Base-by-base conservation (phyloP, 1,140 invertebrate species). In the Nasonia vitripennis region DNA sequence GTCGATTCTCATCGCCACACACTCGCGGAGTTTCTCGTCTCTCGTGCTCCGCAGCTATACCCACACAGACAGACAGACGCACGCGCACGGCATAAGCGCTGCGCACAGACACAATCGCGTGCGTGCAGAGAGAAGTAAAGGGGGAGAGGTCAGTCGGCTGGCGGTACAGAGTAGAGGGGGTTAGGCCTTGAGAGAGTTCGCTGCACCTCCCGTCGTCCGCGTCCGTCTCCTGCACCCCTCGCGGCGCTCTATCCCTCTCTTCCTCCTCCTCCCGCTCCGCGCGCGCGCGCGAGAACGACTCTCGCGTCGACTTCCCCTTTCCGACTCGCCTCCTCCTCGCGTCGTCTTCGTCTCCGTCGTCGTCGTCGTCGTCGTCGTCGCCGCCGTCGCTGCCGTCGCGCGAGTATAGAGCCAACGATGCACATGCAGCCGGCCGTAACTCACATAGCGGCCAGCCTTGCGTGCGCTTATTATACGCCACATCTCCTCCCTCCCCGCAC, bases 101-200 rank as follows among this genome's bases (percentile, higher is more conserved):
- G 10, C 34, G 2, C 48, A 51, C 48, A 51, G 11, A 51, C 14
- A 51, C 20, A 75, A 34, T 34, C 34, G 83, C 48, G 62, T 67
- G 74, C 81, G 73, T 67, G 75, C 82, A 41, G 27, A 67, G 12
- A 67, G 48, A 73, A 37, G 77, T 51, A 85, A 78, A 84, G 78
- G 75, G 78, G 81, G 81, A 87, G 86, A 83, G 79, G 77, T 83
- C 81, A 83, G 74, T 62, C 74, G 23, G 34, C 71, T 75, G 79
- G 81, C 85, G 75, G 45, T 48, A 81, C 51, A n/a, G 37, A 77
- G n/a, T 45, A 83, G 55, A 81, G 79, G 87, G 80, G 81, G 67
- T 87, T 87, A 90, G 91, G 90, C 92, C 92, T 93, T 93, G 92
- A 90, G 91, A 93, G 92, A 93, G 92, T 93, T 93, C 92, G 92